These are phyloP conservation scores for Xiphophorus birchmanni DNA, from an alignment of 2,797 vertebrate species.

Conservation along the genomic window DNA sequence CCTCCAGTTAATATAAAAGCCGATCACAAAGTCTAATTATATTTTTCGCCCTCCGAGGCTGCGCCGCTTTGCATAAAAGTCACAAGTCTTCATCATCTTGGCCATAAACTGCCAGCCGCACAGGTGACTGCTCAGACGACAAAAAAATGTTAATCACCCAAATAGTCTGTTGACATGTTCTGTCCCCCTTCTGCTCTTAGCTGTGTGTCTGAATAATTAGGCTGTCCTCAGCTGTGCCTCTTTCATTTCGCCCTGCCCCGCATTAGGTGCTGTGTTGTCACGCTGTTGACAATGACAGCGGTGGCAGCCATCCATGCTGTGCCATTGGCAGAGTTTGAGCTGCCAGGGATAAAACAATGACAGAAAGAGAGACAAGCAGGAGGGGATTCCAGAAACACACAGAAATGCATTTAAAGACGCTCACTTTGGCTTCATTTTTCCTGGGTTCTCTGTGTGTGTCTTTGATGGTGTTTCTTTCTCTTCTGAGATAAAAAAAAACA, in stretches of 20 bases:
- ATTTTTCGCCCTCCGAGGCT: slow-evolving; percentile 52
- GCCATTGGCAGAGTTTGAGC: slow-evolving; percentile 66
- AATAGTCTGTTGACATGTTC: slow-evolving; percentile 73
- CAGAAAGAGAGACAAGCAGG: slow-evolving; percentile 16
- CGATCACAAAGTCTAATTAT: slow-evolving; percentile 60
- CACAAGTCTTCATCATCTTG: slow-evolving; percentile 52
- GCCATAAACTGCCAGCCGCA: slow-evolving; percentile 54
- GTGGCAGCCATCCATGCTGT: slow-evolving; percentile 67
- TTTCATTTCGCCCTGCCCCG: slow-evolving; percentile 65
- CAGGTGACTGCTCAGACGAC: slow-evolving; percentile 65
- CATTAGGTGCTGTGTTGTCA: slow-evolving; percentile 65
- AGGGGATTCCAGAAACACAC: slow-evolving; percentile 33
- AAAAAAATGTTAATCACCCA: slow-evolving; percentile 72
- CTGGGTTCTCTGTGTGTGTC: slow-evolving; percentile 13
- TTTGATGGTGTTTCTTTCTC: slow-evolving; percentile 31
- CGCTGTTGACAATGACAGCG: slow-evolving; percentile 67
- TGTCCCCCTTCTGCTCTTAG: slow-evolving; percentile 66
- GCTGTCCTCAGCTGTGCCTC: slow-evolving; percentile 65
- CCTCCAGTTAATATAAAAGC: slow-evolving; percentile 49
- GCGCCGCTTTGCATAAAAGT: slow-evolving; percentile 64
- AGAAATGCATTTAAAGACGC: slow-evolving; percentile 27
- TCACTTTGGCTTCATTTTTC: slow-evolving; percentile 22
- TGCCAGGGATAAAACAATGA: slow-evolving; percentile 47
- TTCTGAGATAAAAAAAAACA: slow-evolving; percentile 11
- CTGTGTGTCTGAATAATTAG: slow-evolving; percentile 79